Evolutionary conservation across 1,140 invertebrate species (phyloP), one percentile per base, ranked within the genome.

Genomic region (Bemisia tabaci): DNA sequence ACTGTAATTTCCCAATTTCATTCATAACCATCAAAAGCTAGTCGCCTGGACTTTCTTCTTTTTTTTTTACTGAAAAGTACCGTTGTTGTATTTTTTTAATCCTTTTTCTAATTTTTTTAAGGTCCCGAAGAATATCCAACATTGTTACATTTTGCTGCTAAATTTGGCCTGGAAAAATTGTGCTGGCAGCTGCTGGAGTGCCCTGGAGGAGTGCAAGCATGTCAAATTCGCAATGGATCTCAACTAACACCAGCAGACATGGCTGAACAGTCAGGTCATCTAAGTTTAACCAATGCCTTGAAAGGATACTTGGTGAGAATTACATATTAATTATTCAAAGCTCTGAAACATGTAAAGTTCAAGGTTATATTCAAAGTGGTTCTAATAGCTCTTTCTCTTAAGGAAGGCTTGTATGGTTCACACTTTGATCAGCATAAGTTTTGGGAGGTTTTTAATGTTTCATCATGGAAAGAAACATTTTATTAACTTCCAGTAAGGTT

Each of bases 71-170:
- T 58, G 26, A n/a, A n/a, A 22, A 48, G 25, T 2, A 2, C 59
- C 5, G n/a, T 11, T 64, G n/a, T 27, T 23, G 5, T 12, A 33
- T 1, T 22, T 22, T 26, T 21, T 12, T 27, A n/a, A n/a, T 24
- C 2, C 27, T 23, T 33, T 22, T 27, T 27, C 21, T 64, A 23
- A 2, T 12, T 23, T 27, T 68, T 71, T 70, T 22, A 60, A 88
- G 87, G 84, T 74, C 82, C 84, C 22, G 89, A 92, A 75, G 90
- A 93, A 73, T 88, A 89, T 73, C 92, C 92, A 1, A 94, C 91
- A 0, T 75, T 94, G 24, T 78, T 95, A 9, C 92, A 95, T 74
- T 95, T 94, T 76, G 87, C 91, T 0, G 90, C 91, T 0, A 83
- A 86, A 64, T 92, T 90, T 75, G 92, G 92, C 0, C 77, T 95